Evolutionary conservation across 2,888 invertebrate genomes (phyloP), one percentile per base, ranked within the genome.

Genomic region (Drosophila histrio): DNA sequence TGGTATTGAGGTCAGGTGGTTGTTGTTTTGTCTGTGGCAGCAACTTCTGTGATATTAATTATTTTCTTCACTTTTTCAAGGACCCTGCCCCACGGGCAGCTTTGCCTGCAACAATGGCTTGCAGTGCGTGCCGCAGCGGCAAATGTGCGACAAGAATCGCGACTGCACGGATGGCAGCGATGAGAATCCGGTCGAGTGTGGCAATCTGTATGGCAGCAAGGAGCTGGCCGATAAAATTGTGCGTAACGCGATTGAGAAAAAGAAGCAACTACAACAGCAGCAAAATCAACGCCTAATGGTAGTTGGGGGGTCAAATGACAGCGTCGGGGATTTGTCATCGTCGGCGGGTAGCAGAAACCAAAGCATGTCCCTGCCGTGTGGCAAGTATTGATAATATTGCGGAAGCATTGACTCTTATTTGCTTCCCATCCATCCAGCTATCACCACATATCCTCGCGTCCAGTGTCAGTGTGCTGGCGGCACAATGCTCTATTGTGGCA

Each of bases 41-140:
- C 32, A 44, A 32, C 34, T 38, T 17, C 46, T 32, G 44, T 26
- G 26, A 22, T 67, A 54, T 62, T 70, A 49, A 72, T 73, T 77
- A 67, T 66, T 62, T 71, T 70, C 39, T 26, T 34, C 15, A 17
- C 44, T 38, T 28, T 32, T 43, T 66, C 60, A 83, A 93, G 94
- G 93, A 74, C 89, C 91, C 36, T 93, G 93, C 81, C 93, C 93
- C 89, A 90, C 84, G 91, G 94, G 93, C 76, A 93, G 93, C 44
- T 93, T 94, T 82, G 90, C 92, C 41, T 94, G 94, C 77, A 89
- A 91, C 65, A 93, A 93, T 80, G 93, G 92, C 52, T 91, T 92
- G 6, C 77, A 91, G 59, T 94, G 94, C 82, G 91, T 94, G 58
- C 92, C 93, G 7, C 94, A 93, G 87, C 91, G 92, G 65, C 91